Conservation (phyloP, 2,113 vertebrate genomes). For the Argyrosomus japonicus region DNA sequence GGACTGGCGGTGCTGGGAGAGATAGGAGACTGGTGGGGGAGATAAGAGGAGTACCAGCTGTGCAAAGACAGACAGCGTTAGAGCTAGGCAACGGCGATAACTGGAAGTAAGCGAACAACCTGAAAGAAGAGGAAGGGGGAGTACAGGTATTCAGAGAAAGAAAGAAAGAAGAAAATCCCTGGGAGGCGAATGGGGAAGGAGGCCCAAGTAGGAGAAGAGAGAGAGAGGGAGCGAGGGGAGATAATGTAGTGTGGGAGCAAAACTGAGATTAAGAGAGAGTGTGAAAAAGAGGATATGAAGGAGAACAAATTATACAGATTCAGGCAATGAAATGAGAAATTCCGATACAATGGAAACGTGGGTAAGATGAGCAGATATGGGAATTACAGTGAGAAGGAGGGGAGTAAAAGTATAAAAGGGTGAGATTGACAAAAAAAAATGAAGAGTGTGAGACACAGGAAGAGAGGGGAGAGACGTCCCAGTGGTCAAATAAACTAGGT, state of each 20-base stretch:
- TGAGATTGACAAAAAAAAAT: slow-evolving; percentile 1
- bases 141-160: slow-evolving; percentile 47
- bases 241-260: slow-evolving; percentile 57
- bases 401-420: slow-evolving; percentile 18
- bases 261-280: slow-evolving; percentile 58
- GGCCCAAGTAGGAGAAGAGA: slow-evolving; percentile 16
- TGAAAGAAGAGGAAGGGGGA: neutral
- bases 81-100: slow-evolving; percentile 45
- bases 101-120: slow-evolving; percentile 33
- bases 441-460: neutral
- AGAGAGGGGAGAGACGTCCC: slow-evolving; percentile 41
- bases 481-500: slow-evolving; percentile 67
- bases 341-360: slow-evolving; percentile 46
- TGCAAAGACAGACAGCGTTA: slow-evolving; percentile 60
- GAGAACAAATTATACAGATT: slow-evolving; percentile 57
- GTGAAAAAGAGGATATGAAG: slow-evolving; percentile 46
- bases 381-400: slow-evolving; percentile 24
- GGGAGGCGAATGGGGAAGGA: slow-evolving; percentile 16
- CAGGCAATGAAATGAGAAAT: slow-evolving; percentile 60
- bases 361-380: slow-evolving; percentile 52
- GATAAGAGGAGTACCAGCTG: slow-evolving; percentile 72
- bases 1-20: slow-evolving; percentile 64
- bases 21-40: slow-evolving; percentile 67
- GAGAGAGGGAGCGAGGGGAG: slow-evolving; percentile 13
- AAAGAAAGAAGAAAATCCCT: slow-evolving; percentile 21